These are phyloP conservation scores for Tubiluchus corallicola DNA, from an alignment of 2,888 invertebrate species.

Conservation along the genomic window DNA sequence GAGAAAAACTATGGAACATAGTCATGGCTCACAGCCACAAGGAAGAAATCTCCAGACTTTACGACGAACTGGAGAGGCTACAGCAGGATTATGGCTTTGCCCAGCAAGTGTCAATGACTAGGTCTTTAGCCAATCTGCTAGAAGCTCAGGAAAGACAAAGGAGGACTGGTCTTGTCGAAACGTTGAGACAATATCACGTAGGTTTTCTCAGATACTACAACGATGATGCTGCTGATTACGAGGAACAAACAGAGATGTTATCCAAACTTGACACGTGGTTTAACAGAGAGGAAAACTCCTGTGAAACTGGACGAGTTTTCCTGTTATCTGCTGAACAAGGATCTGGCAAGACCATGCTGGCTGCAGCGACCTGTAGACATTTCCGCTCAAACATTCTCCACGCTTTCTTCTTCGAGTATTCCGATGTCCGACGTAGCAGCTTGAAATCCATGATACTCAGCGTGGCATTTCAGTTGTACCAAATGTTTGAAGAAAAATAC, in stretches of 20 bases:
- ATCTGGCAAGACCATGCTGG: neutral
- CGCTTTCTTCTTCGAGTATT: neutral
- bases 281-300: too few relatives aligned
- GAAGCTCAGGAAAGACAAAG: neutral
- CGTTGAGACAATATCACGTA: neutral
- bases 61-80: neutral
- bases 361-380: neutral
- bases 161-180: neutral
- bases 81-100: neutral
- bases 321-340: neutral
- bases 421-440: neutral
- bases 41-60: neutral
- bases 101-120: neutral
- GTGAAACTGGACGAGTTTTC: neutral
- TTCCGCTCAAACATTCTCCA: neutral
- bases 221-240: neutral
- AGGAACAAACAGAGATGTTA: constrained; percentile 1
- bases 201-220: neutral
- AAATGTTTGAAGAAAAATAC: neutral
- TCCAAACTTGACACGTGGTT: neutral
- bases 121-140: neutral
- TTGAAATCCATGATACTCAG: neutral
- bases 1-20: neutral
- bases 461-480: neutral
- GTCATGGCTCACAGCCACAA: neutral